A percentile compares a stretch with the other conserved stretches of the same genome.
phyloP scores from a whole-genome alignment of 2,888 invertebrate genomes.

The Taenaris catops region DNA sequence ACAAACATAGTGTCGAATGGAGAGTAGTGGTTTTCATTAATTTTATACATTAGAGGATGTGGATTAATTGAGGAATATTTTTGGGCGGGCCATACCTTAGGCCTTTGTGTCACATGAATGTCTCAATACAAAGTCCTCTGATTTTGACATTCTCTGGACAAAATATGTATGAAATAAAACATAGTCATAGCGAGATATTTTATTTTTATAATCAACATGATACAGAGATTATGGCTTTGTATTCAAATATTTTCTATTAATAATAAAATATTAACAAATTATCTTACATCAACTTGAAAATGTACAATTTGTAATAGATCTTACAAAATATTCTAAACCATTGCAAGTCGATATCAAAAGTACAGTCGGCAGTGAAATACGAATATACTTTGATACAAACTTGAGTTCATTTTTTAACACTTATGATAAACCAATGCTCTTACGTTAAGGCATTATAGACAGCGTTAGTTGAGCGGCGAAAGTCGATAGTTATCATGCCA shows the following conservation, averaged over 20 bases:
- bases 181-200: slow-evolving; percentile 54
- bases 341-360: slow-evolving; percentile 41
- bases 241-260: slow-evolving; percentile 72
- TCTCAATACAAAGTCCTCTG: too few relatives aligned
- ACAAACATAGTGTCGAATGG: too few relatives aligned
- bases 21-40: too few relatives aligned
- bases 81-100: too few relatives aligned
- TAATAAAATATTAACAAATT: slow-evolving; percentile 79
- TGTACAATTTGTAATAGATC: slow-evolving; percentile 74
- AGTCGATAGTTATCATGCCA: too few relatives aligned
- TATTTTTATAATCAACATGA: slow-evolving; percentile 76
- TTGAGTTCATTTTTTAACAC: slow-evolving; percentile 48
- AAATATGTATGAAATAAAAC: background rate
- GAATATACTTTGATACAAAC: slow-evolving; percentile 36
- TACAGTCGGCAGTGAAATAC: slow-evolving; percentile 17
- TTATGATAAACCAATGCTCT: slow-evolving; percentile 50
- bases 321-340: slow-evolving; percentile 67
- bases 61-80: too few relatives aligned
- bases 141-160: background rate
- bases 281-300: slow-evolving; percentile 78
- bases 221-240: slow-evolving; percentile 79
- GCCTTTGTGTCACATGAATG: too few relatives aligned
- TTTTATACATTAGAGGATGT: too few relatives aligned
- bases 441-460: slow-evolving; percentile 53
- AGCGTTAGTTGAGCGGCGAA: slow-evolving; percentile 6